Conservation (phyloP, 2,888 invertebrate species). For the Brenthis hecate region DNA sequence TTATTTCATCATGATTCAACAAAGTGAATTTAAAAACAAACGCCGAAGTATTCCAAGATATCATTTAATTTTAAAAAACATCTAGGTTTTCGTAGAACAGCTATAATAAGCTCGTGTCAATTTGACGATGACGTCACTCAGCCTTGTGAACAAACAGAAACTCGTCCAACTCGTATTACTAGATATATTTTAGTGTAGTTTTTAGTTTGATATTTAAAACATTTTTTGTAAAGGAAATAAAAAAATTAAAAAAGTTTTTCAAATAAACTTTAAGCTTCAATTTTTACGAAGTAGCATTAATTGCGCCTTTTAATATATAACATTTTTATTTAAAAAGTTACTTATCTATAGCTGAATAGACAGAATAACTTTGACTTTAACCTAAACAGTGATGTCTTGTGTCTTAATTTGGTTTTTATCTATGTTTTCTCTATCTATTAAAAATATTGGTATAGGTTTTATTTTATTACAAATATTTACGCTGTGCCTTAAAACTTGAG, state of each 20-base stretch:
- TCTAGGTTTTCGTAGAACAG: slow-evolving; percentile 27
- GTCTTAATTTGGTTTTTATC: slow-evolving; percentile 9
- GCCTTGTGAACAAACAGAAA: slow-evolving; percentile 21
- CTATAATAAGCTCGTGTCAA: slow-evolving; percentile 28
- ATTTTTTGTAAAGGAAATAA: no score
- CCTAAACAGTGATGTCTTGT: background rate
- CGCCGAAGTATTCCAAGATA: background rate
- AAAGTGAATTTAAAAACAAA: slow-evolving; percentile 1
- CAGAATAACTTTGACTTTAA: background rate
- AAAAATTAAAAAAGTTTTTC: no score
- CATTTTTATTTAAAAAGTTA: no score
- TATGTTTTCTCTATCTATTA: background rate
- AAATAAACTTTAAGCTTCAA: no score
- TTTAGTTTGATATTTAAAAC: background rate
- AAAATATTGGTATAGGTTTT: slow-evolving; percentile 18
- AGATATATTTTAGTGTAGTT: slow-evolving; percentile 11
- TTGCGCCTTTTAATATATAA: no score
- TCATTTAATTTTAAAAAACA: slow-evolving; percentile 5
- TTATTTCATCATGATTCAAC: background rate
- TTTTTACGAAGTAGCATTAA: no score
- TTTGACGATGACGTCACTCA: slow-evolving; percentile 23
- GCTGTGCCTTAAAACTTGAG: slow-evolving; percentile 42
- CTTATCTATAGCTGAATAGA: background rate
- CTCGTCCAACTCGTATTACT: slow-evolving; percentile 26
- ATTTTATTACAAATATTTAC: slow-evolving; percentile 24